These are phyloP conservation scores for Ophiothrix spiculata DNA, from an alignment of 35 echinoderm and acorn worm genomes.

Conservation along the genomic window DNA sequence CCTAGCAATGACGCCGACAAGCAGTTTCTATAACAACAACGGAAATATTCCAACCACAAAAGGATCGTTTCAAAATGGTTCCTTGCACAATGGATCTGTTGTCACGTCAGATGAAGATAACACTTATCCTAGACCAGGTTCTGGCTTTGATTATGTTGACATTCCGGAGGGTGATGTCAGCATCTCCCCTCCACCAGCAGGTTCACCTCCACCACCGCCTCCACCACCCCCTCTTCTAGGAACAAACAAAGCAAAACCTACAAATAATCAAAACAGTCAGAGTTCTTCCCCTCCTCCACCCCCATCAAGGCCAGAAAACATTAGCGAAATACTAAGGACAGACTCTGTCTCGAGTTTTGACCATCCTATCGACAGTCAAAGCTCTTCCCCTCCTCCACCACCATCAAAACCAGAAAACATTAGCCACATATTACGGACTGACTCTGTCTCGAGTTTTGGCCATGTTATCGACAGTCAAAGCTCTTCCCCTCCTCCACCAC, in stretches of 20 bases:
- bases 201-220: neutral
- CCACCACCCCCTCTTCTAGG: too few species aligned
- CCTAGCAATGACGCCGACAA: neutral
- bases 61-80: neutral
- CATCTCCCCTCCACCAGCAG: neutral
- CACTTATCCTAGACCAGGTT: neutral
- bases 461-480: too few species aligned
- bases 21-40: neutral
- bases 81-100: neutral
- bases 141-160: neutral
- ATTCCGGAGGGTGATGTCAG: neutral
- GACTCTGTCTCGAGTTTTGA: too few species aligned
- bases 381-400: neutral
- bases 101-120: neutral
- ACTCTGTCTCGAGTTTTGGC: too few species aligned
- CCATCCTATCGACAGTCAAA: too few species aligned
- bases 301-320: neutral
- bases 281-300: neutral
- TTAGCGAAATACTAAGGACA: too few species aligned
- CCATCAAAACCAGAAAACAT: neutral
- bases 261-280: too few species aligned
- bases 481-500: too few species aligned
- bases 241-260: too few species aligned
- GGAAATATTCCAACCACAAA: neutral
- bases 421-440: too few species aligned